Evolutionary conservation across 2,797 vertebrate species (phyloP).

Genomic region (Trichosurus vulpecula): DNA sequence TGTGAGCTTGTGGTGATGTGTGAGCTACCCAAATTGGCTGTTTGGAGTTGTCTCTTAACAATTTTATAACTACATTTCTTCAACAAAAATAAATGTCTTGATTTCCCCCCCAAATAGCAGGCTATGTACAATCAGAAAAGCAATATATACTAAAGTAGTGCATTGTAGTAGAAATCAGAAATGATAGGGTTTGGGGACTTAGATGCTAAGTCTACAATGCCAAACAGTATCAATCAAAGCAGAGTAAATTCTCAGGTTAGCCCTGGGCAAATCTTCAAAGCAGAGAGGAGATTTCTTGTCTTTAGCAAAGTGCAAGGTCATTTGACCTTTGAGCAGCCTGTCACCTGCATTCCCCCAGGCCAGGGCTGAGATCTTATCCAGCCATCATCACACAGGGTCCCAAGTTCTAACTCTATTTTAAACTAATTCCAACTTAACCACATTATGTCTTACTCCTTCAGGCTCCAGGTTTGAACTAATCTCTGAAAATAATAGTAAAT

Average conservation of each 20-base stretch:
- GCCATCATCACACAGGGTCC: neutral
- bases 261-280: neutral
- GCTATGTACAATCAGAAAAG: neutral
- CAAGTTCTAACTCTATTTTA: neutral
- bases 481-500: neutral
- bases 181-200: neutral
- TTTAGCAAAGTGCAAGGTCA: neutral
- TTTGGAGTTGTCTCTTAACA: neutral
- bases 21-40: rapidly evolving
- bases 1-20: too few species aligned
- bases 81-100: neutral
- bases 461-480: neutral
- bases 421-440: neutral
- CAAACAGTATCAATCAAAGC: neutral
- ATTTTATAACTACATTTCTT: neutral
- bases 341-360: neutral
- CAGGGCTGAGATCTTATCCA: neutral
- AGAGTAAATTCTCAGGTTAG: neutral
- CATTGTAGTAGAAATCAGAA: neutral
- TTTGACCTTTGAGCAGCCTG: neutral
- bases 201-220: neutral
- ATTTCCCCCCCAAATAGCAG: neutral
- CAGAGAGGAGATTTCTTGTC: neutral
- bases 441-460: neutral
- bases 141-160: neutral